phyloP scores from a whole-genome alignment of 2,888 invertebrate genomes.

The Tyria jacobaeae region DNA sequence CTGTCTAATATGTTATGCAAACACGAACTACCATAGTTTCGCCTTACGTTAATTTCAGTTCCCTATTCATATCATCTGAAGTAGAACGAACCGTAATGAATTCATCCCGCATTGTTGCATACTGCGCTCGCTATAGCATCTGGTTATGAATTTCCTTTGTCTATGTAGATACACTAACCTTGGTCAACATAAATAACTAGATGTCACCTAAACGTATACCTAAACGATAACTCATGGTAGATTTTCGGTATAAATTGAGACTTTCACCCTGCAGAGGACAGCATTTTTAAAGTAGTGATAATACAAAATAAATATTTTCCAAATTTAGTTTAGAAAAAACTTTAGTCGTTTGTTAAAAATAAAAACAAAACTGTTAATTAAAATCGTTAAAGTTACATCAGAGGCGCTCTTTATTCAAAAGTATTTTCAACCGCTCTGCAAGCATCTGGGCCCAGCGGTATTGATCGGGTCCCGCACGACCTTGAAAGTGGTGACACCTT shows the following conservation, averaged over 20 bases:
- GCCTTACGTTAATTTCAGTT: neutral
- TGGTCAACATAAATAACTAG: no score
- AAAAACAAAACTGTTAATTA: no score
- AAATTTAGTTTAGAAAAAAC: no score
- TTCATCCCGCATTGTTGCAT: slow-evolving; percentile 16
- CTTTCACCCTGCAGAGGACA: no score
- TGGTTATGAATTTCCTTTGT: neutral
- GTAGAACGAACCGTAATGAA: slow-evolving; percentile 14
- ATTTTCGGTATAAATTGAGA: no score
- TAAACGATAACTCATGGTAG: no score
- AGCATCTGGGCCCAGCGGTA: slow-evolving; percentile 38
- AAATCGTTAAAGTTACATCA: slow-evolving; percentile 25
- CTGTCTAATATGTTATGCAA: neutral
- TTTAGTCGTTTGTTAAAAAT: no score
- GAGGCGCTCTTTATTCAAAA: slow-evolving; percentile 7
- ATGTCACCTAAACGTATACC: no score
- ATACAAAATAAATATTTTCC: no score
- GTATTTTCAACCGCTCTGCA: slow-evolving; percentile 14
- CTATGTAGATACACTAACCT: no score
- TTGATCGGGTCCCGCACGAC: slow-evolving; percentile 42
- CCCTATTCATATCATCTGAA: slow-evolving; percentile 6
- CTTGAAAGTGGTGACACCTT: slow-evolving; percentile 35
- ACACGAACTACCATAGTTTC: neutral
- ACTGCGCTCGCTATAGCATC: neutral
- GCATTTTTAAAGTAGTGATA: no score